Base-by-base conservation (phyloP, 2,888 invertebrate genomes). In the Phalangium opilio region DNA sequence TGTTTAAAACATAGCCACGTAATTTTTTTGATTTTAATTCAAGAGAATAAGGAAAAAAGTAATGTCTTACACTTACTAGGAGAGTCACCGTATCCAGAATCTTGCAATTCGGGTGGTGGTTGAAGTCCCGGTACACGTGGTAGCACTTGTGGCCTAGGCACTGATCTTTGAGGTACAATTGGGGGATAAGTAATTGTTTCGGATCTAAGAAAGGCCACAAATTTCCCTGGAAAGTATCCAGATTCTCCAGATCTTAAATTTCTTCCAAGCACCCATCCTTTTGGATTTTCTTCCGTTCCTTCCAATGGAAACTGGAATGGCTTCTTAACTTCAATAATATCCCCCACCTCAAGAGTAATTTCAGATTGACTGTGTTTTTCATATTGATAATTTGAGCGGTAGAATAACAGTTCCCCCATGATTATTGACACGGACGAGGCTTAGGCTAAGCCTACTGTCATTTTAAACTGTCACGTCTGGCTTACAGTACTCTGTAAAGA, bases 141-240 rank as follows among this genome's bases (percentile, higher is more conserved):
- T 27, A 27, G 27, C 27, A 27, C 27, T 27, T 27, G 27, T 8
- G 27, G 27, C 27, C 27, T 27, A 27, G 27, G 27, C 27, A 27
- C 27, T 38, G 55, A 50, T 41, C 52, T 45, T 27, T 51, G 53
- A 8, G 54, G 51, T 33, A 51, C 44, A 11, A 46, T 44, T 2
- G 48, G 50, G 5, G 50, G 43, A 10, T 46, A 46, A 12, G 48
- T 41, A 12, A 50, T 10, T n/a, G 50, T 12, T 35, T 52, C 54
- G 8, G 50, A 52, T 27, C 50, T 49, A 15, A 54, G 32, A 39
- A 50, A 54, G 18, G 43, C 48, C 5, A 55, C 53, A 49, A 48
- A 55, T 51, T 58, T 63, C 66, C 69, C 65, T 58, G 67, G 67
- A 48, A 70, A 64, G 57, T 67, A 68, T 53, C 70, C 70, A 56